Evolutionary conservation across 1,140 invertebrate species (phyloP).

Genomic region (Diorhabda elongata): DNA sequence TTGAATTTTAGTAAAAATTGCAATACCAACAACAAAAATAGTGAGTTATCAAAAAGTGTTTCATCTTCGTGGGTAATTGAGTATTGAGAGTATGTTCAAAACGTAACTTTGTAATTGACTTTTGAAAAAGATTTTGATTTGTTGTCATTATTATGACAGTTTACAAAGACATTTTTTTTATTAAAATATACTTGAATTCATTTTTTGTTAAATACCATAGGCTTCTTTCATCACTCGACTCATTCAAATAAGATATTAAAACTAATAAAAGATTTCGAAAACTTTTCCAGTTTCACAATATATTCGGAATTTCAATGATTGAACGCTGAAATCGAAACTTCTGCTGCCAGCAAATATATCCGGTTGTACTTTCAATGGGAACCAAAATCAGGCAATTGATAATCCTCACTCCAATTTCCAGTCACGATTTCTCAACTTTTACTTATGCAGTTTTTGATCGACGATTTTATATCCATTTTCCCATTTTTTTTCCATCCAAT

Average conservation of each 20-base stretch:
- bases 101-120: too few species aligned
- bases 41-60: too few species aligned
- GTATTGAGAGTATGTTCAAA: too few species aligned
- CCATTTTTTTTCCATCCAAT: constrained; percentile 6
- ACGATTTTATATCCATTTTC: constrained; percentile 21
- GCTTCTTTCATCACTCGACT: too few species aligned
- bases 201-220: too few species aligned
- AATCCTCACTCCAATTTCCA: constrained; percentile 34
- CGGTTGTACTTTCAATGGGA: constrained; percentile 37
- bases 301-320: constrained; percentile 4
- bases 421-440: constrained; percentile 19
- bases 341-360: constrained; percentile 28
- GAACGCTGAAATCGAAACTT: constrained; percentile 10
- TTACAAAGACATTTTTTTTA: too few species aligned
- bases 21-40: too few species aligned
- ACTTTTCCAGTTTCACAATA: neutral
- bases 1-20: too few species aligned
- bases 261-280: constrained; percentile 23
- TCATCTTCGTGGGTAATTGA: too few species aligned
- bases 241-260: neutral
- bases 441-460: constrained; percentile 29
- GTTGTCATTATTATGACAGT: too few species aligned
- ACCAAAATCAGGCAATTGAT: constrained; percentile 37
- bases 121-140: too few species aligned
- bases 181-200: too few species aligned